phyloP scores from a whole-genome alignment of 92 coral and sea anemone genomes.

The Hydrozoanthus gracilis region DNA sequence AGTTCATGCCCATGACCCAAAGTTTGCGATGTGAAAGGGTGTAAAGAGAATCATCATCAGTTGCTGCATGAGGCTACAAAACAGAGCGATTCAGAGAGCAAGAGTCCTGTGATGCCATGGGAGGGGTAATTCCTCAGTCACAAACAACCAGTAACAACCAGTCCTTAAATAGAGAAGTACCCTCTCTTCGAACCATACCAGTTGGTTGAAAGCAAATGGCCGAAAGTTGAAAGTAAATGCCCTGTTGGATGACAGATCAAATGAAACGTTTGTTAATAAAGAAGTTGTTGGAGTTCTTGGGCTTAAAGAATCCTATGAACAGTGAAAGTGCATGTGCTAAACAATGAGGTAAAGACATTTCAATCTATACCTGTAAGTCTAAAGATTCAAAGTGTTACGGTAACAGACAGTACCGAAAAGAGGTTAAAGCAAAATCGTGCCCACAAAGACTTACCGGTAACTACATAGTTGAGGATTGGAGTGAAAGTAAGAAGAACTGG shows the following conservation, averaged over 20 bases:
- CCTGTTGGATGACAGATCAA: no score
- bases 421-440: no score
- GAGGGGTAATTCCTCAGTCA: no score
- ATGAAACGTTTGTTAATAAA: background rate
- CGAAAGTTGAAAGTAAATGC: no score
- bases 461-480: conserved; percentile 66
- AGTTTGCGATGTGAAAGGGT: conserved; percentile 47
- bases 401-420: conserved; percentile 56
- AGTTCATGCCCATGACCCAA: conserved; percentile 48
- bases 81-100: background rate
- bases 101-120: background rate
- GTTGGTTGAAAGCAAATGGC: background rate
- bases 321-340: conserved; percentile 65
- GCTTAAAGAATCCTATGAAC: conserved; percentile 49
- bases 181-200: background rate
- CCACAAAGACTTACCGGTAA: conserved; percentile 33
- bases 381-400: conserved; percentile 60
- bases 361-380: conserved; percentile 65
- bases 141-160: background rate
- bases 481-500: no score
- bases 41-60: conserved; percentile 49
- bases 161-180: background rate
- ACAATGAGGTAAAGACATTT: conserved; percentile 76
- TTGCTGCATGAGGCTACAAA: conserved; percentile 15
- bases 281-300: background rate